Base-by-base conservation (phyloP, 2,113 vertebrate genomes). In the Tachuris rubrigastra region DNA sequence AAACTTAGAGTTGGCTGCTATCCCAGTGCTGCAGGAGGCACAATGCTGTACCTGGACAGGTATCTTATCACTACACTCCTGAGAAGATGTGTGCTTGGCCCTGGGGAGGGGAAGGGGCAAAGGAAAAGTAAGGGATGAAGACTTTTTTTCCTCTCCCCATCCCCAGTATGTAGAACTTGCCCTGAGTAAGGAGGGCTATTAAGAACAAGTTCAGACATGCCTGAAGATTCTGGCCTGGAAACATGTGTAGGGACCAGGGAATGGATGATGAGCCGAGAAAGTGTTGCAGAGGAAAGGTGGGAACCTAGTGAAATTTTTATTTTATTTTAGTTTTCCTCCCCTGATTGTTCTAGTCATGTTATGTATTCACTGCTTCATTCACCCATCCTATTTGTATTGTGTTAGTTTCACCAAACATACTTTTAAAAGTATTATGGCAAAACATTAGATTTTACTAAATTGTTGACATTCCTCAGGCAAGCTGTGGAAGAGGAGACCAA, bases 131-230 rank as follows among this genome's bases (percentile, higher is more conserved):
- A 35, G 10, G 17, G 22, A 35, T 56, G 22, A 59, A 63, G 30
- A 11, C 12, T 63, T 50, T 52, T 31, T 80, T 86, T 65, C 28
- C 18, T 9, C 31, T 71, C 13, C 9, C 14, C 21, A 5, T 20
- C 23, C 12, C 13, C 3, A 2, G 27, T 10, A 4, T 37, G 12
- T 19, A 85, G 42, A 22, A 56, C 31, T 68, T 81, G 42, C 12
- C 17, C 24, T 49, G 31, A 58, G 20, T 47, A 66, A 72, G 55
- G 53, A 90, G 56, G 50, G 55, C 47, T 85, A 6, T 49, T 52
- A 46, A 81, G 19, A 62, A 71, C 91, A 96, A 88, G 97, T 95
- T 94, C 75, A 91, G 85, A 69, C 93, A 78, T 84, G 95, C 30
- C 83, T 91, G 35, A 95, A 74, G 91, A 94, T 95, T 92, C 83